Conservation (phyloP, 1,140 invertebrate species). For the Achatina immaculata region DNA sequence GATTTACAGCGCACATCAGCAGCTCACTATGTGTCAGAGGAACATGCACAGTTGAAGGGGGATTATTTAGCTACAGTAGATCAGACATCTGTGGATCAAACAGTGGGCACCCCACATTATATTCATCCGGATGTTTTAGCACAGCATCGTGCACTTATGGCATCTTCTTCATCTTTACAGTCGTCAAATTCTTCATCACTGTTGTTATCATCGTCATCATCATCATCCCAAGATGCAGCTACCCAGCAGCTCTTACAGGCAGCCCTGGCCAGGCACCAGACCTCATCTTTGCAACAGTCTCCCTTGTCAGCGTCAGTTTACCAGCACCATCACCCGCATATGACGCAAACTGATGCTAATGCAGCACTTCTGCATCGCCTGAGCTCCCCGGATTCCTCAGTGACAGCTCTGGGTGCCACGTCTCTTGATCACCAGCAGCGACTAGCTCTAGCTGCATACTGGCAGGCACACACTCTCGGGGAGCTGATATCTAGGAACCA, state of each 20-base stretch:
- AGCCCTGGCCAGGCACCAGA: neutral
- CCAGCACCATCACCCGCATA: constrained; percentile 1
- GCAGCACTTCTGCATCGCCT: neutral
- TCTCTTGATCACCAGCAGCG: constrained; percentile 18
- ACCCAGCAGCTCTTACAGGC: constrained; percentile 11
- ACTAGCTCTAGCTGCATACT: constrained; percentile 21
- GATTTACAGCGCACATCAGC: neutral
- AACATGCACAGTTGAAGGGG: neutral
- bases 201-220: neutral
- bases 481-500: constrained; percentile 13
- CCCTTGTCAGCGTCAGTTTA: neutral
- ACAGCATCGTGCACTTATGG: constrained; percentile 11
- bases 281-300: neutral
- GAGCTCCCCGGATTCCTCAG: neutral
- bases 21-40: neutral
- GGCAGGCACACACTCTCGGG: constrained; percentile 18
- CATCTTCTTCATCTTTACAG: neutral
- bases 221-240: constrained; percentile 10
- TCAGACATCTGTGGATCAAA: neutral
- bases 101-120: neutral
- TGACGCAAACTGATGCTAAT: neutral
- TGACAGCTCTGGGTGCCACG: neutral
- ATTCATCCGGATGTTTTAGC: constrained; percentile 4
- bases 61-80: neutral
- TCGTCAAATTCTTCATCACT: constrained; percentile 3